A percentile compares a stretch with the other conserved stretches of the same genome.
These are phyloP conservation scores for Habroteleia sp. DNA, from an alignment of 2,888 invertebrate species.

Conservation along the genomic window DNA sequence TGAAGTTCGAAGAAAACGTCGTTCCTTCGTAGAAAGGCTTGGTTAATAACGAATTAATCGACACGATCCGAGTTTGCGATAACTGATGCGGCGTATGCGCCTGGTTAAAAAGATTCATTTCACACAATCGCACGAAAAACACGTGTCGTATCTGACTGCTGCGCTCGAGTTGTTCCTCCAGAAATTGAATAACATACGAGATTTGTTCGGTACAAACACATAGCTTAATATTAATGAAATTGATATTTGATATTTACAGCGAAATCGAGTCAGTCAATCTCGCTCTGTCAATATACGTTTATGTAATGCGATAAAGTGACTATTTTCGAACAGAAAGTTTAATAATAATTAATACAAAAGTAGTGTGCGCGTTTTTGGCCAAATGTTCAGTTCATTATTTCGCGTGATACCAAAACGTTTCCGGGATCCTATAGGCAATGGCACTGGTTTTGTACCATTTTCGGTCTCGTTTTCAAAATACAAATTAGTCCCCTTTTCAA, in stretches of 20 bases:
- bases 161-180: slow-evolving; percentile 15
- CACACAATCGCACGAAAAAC: slow-evolving; percentile 16
- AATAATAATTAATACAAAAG: too few species aligned
- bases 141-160: slow-evolving; percentile 8
- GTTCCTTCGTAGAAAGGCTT: slow-evolving; percentile 1
- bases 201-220: slow-evolving; percentile 15
- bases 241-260: slow-evolving; percentile 34
- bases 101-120: slow-evolving; percentile 21
- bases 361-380: too few species aligned
- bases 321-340: too few species aligned
- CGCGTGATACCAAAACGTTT: too few species aligned
- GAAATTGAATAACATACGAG: slow-evolving; percentile 39
- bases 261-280: too few species aligned
- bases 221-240: slow-evolving; percentile 34
- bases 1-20: neutral
- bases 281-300: too few species aligned
- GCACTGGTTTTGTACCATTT: too few species aligned
- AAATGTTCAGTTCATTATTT: too few species aligned
- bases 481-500: too few species aligned
- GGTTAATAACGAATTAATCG: slow-evolving; percentile 4
- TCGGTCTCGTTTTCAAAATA: too few species aligned
- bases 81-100: neutral
- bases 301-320: too few species aligned
- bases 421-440: too few species aligned
- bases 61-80: slow-evolving; percentile 1